Evolutionary conservation across 2,113 vertebrate genomes (phyloP).

Genomic region (Poeciliopsis turrubarensis): DNA sequence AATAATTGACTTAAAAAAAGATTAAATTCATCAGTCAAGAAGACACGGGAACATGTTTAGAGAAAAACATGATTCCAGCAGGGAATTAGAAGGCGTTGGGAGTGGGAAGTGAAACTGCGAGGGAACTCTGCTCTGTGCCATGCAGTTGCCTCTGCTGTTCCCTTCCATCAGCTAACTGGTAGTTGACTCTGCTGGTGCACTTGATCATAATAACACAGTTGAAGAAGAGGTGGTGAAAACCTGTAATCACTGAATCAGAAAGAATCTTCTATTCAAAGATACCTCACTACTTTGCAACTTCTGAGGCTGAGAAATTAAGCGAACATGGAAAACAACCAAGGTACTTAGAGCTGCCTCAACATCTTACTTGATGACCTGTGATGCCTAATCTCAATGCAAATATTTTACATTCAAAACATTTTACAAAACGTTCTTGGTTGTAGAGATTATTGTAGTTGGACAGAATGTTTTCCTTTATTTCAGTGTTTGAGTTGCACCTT

Average conservation of each 20-base stretch:
- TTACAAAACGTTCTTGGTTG: too few relatives aligned
- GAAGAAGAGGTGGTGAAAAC: slow-evolving; percentile 37
- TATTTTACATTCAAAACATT: neutral
- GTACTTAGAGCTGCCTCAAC: neutral
- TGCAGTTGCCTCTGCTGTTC: slow-evolving; percentile 23
- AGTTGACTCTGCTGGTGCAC: slow-evolving; percentile 21
- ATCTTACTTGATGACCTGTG: neutral
- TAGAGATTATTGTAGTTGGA: neutral
- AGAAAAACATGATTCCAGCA: slow-evolving; percentile 30
- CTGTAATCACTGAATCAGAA: slow-evolving; percentile 51
- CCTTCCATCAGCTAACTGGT: slow-evolving; percentile 39
- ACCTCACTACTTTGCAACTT: neutral
- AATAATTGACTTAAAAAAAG: too few relatives aligned
- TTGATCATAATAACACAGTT: slow-evolving; percentile 51
- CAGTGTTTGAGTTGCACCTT: neutral
- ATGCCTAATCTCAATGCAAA: neutral
- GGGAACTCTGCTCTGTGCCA: slow-evolving; percentile 10
- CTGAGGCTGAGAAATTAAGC: neutral
- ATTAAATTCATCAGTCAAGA: too few relatives aligned
- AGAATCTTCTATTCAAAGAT: slow-evolving; percentile 11
- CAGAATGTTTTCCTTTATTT: neutral
- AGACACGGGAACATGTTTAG: too few relatives aligned
- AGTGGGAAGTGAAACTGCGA: slow-evolving; percentile 6
- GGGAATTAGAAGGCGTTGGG: slow-evolving; percentile 24
- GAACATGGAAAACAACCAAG: neutral